A percentile compares a stretch with the other conserved stretches of the same genome.
phyloP scores from a whole-genome alignment of 2,888 invertebrate genomes.

The Cetonia aurata region DNA sequence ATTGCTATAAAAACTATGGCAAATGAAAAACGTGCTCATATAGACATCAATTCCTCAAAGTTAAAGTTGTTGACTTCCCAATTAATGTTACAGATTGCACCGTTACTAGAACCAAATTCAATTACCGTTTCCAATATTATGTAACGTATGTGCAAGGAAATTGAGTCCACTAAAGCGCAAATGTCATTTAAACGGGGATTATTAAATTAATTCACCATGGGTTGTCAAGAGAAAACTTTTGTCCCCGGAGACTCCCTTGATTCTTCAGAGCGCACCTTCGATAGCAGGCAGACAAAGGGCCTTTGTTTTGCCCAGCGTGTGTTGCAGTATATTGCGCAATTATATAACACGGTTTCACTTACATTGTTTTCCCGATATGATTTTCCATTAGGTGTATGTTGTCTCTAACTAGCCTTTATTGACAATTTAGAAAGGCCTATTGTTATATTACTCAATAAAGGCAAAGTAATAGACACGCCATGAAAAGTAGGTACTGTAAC shows the following conservation, averaged over 20 bases:
- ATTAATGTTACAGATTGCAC: too few species aligned
- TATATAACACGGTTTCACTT: conserved; percentile 5
- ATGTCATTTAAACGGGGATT: conserved; percentile 29
- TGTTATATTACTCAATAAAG: too few species aligned
- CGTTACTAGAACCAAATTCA: too few species aligned
- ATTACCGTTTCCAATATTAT: too few species aligned
- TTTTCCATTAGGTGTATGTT: too few species aligned
- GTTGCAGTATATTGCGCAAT: conserved; percentile 5
- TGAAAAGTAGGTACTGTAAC: too few species aligned
- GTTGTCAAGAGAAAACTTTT: neutral
- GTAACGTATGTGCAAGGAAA: conserved; percentile 4
- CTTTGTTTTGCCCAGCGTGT: neutral
- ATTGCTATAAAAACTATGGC: too few species aligned
- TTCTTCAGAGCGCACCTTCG: conserved; percentile 5
- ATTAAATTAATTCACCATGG: conserved; percentile 34
- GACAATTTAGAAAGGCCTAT: too few species aligned
- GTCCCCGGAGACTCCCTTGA: conserved; percentile 21
- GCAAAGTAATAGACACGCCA: too few species aligned
- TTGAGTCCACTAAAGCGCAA: conserved; percentile 34
- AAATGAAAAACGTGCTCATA: too few species aligned
- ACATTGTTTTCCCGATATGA: conserved; percentile 5
- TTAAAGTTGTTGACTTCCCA: too few species aligned
- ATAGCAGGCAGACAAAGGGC: neutral
- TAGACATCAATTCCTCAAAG: too few species aligned
- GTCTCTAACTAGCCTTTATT: conserved; percentile 11